phyloP scores from a whole-genome alignment of 2,888 invertebrate species.

The Amblyjoppa fuscipennis region DNA sequence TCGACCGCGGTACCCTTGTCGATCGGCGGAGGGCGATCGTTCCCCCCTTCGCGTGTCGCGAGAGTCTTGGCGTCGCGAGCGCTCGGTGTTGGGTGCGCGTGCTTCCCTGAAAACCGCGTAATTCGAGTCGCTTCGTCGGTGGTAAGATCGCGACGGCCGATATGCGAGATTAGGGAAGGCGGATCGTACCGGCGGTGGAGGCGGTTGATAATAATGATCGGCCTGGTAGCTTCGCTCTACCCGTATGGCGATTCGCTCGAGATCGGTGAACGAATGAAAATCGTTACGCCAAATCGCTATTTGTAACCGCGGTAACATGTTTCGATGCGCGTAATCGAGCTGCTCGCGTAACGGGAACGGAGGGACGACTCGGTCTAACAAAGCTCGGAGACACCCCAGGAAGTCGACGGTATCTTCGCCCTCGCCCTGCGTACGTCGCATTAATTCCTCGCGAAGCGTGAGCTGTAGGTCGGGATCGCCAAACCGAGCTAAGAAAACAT shows the following conservation, averaged over 20 bases:
- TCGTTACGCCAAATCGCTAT: not conserved
- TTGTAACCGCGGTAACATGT: not conserved
- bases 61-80: not conserved
- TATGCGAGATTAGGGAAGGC: too few species aligned
- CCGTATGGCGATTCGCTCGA: not conserved
- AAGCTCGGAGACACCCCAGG: not conserved
- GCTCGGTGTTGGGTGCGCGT: not conserved
- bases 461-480: not conserved
- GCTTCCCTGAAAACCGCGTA: too few species aligned
- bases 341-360: not conserved
- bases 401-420: not conserved
- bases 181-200: too few species aligned
- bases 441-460: too few species aligned
- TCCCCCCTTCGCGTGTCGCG: not conserved
- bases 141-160: too few species aligned
- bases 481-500: not conserved
- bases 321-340: constrained; percentile 2
- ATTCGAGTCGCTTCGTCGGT: too few species aligned
- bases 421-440: too few species aligned
- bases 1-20: too few species aligned
- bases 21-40: not conserved
- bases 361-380: not conserved
- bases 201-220: too few species aligned
- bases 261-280: not conserved
- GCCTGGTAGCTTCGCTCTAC: too few species aligned